Evolutionary conservation across 2,113 vertebrate genomes (phyloP).

Genomic region (Pygoscelis antarcticus): DNA sequence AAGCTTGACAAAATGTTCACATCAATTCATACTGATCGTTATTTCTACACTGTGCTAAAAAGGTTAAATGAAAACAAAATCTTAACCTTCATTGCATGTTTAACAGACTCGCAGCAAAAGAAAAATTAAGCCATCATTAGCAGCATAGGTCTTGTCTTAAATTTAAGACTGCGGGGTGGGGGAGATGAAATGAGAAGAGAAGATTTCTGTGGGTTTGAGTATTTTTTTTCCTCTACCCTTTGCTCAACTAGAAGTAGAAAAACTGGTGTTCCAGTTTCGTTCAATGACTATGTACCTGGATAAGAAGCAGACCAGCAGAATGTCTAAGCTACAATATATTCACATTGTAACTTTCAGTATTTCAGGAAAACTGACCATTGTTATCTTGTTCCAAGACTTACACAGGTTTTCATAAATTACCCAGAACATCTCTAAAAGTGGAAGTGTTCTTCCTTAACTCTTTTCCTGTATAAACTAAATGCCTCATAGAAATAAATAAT

Average conservation of each 20-base stretch:
- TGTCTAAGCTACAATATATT: neutral
- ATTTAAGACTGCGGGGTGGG: accelerated
- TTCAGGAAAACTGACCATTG: neutral
- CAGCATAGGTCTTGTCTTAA: neutral
- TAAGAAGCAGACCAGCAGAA: neutral
- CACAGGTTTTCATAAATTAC: neutral
- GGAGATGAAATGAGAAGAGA: neutral
- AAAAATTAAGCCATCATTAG: neutral
- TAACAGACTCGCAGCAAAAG: neutral
- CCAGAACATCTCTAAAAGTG: neutral
- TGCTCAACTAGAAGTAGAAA: neutral
- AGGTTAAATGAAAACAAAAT: neutral
- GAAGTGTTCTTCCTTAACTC: neutral
- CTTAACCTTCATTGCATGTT: neutral
- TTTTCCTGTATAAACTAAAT: neutral
- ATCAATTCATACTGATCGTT: neutral
- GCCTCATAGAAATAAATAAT: neutral
- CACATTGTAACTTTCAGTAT: neutral
- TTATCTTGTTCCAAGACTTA: neutral
- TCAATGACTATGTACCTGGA: neutral
- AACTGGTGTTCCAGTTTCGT: neutral
- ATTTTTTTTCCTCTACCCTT: neutral
- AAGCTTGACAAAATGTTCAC: neutral
- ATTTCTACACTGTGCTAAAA: neutral
- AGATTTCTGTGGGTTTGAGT: neutral